Base-by-base conservation (phyloP, 2,888 invertebrate species). In the Ethmia dodecea region DNA sequence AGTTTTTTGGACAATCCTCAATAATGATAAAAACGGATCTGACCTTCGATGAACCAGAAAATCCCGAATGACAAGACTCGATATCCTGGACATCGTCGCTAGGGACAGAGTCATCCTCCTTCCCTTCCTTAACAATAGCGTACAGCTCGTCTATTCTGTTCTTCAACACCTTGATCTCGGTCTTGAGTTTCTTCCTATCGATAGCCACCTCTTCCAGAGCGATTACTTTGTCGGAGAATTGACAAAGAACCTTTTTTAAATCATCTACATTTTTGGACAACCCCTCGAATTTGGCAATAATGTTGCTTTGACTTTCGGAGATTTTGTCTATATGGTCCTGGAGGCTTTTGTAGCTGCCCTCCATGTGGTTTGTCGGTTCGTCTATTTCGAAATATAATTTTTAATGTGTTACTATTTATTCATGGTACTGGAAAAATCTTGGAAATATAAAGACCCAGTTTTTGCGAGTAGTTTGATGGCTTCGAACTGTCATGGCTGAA, bases 1-100 rank as follows among this genome's bases (percentile, higher is more conserved):
- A n/a, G n/a, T n/a, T n/a, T n/a, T n/a, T n/a, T n/a, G n/a, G n/a
- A n/a, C n/a, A n/a, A n/a, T n/a, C n/a, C n/a, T n/a, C n/a, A n/a
- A n/a, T n/a, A n/a, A n/a, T n/a, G n/a, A n/a, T n/a, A n/a, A n/a
- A n/a, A n/a, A n/a, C n/a, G n/a, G n/a, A n/a, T 18, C 18, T 18
- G 6, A 78, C 81, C 81, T 80, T 83, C 2, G 83, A 83, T 15
- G 79, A 78, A 33, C 64, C 60, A 11, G 84, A 83, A 33, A 77
- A 52, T 6, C 74, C 79, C 1, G 83, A 84, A 45, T 83, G 80
- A 31, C 71, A 68, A 0, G 83, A 83, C 31, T 83, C 83, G 0
- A 65, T 49, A 4, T 81, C 81, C 2, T 65, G 67, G 0, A 66
- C 58, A 20, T 74, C 75, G 5, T 63, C 61, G 26, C 69, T 69